Evolutionary conservation across 2,888 invertebrate genomes (phyloP).

Genomic region (Hemithea aestivaria): DNA sequence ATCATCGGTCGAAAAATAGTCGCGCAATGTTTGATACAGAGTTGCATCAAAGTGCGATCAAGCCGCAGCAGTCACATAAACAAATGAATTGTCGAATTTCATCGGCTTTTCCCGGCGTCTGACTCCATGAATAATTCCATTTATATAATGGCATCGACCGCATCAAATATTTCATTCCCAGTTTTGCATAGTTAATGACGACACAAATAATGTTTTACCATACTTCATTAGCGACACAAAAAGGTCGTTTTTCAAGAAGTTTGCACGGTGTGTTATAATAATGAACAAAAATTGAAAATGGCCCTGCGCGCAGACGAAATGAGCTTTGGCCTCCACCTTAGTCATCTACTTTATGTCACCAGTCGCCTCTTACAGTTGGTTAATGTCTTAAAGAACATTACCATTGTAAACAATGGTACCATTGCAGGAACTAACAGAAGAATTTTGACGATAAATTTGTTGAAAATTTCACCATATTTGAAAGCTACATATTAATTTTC

Average conservation of each 20-base stretch:
- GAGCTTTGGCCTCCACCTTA: too few species aligned
- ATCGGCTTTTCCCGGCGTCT: conserved; percentile 67
- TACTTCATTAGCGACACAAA: conserved; percentile 39
- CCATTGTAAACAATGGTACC: too few species aligned
- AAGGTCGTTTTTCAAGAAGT: conserved; percentile 7
- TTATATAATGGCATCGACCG: conserved; percentile 69
- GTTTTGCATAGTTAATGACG: conserved; percentile 71
- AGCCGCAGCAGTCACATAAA: conserved; percentile 62
- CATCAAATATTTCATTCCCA: conserved; percentile 71
- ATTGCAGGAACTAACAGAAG: too few species aligned
- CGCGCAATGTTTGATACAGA: conserved; percentile 38
- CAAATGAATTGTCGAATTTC: conserved; percentile 70
- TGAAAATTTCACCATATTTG: too few species aligned
- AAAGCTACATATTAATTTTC: too few species aligned
- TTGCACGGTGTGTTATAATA: too few species aligned
- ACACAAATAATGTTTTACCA: conserved; percentile 62
- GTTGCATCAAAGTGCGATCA: conserved; percentile 52
- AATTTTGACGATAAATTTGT: too few species aligned
- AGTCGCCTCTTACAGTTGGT: too few species aligned
- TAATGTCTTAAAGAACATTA: too few species aligned
- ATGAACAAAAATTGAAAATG: too few species aligned
- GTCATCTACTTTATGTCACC: too few species aligned
- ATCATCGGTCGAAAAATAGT: conserved; percentile 42
- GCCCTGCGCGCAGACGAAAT: too few species aligned
- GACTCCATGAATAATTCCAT: conserved; percentile 71